Evolutionary conservation across 2,797 vertebrate species (phyloP).

Genomic region (Cichlasoma orientale): DNA sequence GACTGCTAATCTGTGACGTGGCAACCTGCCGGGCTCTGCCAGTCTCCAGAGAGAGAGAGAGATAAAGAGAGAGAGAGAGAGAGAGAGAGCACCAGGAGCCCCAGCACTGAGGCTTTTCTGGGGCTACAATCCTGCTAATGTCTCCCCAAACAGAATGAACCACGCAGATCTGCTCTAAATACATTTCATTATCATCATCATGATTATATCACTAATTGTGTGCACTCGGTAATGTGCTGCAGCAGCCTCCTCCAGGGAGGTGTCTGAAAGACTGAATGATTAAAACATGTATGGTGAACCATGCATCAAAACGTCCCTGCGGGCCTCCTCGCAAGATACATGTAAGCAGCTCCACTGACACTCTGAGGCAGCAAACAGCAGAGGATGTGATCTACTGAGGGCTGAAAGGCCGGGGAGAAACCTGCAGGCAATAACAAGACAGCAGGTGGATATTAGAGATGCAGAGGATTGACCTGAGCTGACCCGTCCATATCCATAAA

Average conservation of each 20-base stretch:
- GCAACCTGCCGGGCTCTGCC: conserved; percentile 64
- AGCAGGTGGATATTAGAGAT: conserved; percentile 66
- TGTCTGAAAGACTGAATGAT: conserved; percentile 82
- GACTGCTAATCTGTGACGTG: conserved; percentile 79
- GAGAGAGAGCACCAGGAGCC: conserved; percentile 47
- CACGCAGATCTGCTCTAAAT: conserved; percentile 82
- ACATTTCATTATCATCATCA: conserved; percentile 86
- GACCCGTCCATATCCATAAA: conserved; percentile 69
- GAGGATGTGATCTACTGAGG: conserved; percentile 62
- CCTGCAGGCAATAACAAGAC: conserved; percentile 68
- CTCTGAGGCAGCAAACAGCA: conserved; percentile 62
- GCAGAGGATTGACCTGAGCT: conserved; percentile 65
- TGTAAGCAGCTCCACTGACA: conserved; percentile 72
- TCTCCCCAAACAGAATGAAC: conserved; percentile 62
- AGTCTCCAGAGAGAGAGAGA: conserved; percentile 62
- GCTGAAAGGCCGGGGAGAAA: conserved; percentile 56
- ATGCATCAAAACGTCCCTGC: conserved; percentile 80
- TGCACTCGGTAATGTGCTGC: conserved; percentile 78
- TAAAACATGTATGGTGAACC: conserved; percentile 83
- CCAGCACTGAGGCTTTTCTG: conserved; percentile 50
- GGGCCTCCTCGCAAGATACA: conserved; percentile 70
- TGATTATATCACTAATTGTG: conserved; percentile 84
- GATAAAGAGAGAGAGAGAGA: conserved; percentile 41
- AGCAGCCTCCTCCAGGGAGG: conserved; percentile 79
- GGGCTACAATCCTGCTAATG: conserved; percentile 62